Evolutionary conservation across 2,888 invertebrate genomes (phyloP).

Genomic region (Pelosia muscerda): DNA sequence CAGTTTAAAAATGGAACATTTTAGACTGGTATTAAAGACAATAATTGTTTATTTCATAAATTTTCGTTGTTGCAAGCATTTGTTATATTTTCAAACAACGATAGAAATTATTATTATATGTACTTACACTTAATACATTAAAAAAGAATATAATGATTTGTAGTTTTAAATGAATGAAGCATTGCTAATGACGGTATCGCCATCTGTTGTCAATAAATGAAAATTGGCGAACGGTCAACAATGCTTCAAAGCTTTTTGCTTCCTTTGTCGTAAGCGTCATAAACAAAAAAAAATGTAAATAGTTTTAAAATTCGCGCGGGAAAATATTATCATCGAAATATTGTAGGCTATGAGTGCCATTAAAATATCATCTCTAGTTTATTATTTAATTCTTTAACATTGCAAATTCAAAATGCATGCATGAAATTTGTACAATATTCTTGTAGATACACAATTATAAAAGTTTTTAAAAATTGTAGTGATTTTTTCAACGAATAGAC

Average conservation of each 20-base stretch:
- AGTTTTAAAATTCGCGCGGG: constrained; percentile 28
- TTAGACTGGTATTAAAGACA: neutral
- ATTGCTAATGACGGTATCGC: constrained; percentile 9
- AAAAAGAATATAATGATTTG: neutral
- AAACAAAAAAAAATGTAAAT: constrained; percentile 40
- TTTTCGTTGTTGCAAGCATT: constrained; percentile 50
- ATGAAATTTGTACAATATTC: constrained; percentile 50
- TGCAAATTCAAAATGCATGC: constrained; percentile 27
- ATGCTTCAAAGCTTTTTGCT: neutral
- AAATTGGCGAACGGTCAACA: neutral
- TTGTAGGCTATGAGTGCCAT: constrained; percentile 85
- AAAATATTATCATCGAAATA: constrained; percentile 58
- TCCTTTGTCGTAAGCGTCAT: constrained; percentile 1
- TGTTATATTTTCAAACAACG: constrained; percentile 55
- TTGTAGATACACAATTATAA: constrained; percentile 47
- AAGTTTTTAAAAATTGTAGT: constrained; percentile 33
- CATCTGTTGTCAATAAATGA: constrained; percentile 17
- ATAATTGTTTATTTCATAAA: constrained; percentile 23
- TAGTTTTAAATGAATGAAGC: constrained; percentile 5
- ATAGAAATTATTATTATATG: constrained; percentile 29
- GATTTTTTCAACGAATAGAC: constrained; percentile 52
- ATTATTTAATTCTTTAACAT: constrained; percentile 44
- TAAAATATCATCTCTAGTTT: constrained; percentile 70
- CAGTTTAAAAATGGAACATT: neutral
- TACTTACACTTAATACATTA: constrained; percentile 20